Conservation (phyloP, 2,797 vertebrate genomes). For the Huso huso region DNA sequence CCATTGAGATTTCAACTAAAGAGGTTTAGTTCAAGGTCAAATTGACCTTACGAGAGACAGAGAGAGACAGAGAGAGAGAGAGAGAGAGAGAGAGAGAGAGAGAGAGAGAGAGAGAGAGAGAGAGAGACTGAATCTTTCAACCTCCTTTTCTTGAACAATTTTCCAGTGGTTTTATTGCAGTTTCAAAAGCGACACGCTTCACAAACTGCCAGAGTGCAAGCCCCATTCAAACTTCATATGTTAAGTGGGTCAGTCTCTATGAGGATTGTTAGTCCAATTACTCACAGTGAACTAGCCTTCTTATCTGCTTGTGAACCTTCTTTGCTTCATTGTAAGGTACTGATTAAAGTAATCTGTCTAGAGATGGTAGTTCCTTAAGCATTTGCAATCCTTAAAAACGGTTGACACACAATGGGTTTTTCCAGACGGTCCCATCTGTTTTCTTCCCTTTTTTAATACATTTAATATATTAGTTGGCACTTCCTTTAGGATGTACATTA, state of each 20-base stretch:
- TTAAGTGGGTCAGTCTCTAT: constrained; percentile 9
- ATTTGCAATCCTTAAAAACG: constrained; percentile 29
- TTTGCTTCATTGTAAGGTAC: constrained; percentile 37
- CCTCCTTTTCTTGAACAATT: too few relatives aligned
- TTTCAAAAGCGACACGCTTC: too few relatives aligned
- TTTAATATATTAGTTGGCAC: neutral
- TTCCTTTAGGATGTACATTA: too few relatives aligned
- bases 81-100: constrained; percentile 24
- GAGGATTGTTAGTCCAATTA: constrained; percentile 8
- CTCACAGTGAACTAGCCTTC: neutral
- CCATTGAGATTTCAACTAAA: neutral
- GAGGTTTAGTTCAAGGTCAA: constrained; percentile 24
- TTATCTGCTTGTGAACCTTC: constrained; percentile 7
- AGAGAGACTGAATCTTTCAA: too few relatives aligned
- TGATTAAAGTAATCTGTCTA: constrained; percentile 45
- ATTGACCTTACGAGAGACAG: constrained; percentile 35
- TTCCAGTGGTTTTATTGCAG: too few relatives aligned
- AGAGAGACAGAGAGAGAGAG: constrained; percentile 34
- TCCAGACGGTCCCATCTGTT: constrained; percentile 13
- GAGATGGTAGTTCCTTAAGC: constrained; percentile 29
- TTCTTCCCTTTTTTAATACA: neutral
- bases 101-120: neutral
- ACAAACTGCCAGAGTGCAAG: too few relatives aligned
- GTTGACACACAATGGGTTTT: constrained; percentile 3
- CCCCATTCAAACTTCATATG: neutral